phyloP scores from a whole-genome alignment of 2,113 vertebrate species.

The Prietella phreatophila region DNA sequence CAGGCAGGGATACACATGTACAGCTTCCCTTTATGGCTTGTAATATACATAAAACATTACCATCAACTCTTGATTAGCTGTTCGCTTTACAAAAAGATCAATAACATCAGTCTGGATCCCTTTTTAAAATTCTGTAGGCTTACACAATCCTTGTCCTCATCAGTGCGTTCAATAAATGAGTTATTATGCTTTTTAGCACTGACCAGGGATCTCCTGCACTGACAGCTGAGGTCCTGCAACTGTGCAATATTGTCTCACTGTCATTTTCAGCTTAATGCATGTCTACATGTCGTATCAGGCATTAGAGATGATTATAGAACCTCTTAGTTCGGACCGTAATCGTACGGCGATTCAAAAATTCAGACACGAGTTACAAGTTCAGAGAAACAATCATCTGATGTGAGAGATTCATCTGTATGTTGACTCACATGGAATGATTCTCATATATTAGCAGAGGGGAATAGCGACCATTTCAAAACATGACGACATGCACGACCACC shows the following conservation, averaged over 20 bases:
- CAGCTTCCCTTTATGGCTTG: constrained; percentile 75
- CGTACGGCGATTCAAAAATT: neutral
- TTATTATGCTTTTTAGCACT: constrained; percentile 51
- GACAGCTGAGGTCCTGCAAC: constrained; percentile 30
- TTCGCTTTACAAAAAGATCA: constrained; percentile 71
- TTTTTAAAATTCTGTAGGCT: constrained; percentile 51
- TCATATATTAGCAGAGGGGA: neutral
- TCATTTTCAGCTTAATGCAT: neutral
- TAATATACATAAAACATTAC: constrained; percentile 80
- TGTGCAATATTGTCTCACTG: neutral
- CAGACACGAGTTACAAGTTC: neutral
- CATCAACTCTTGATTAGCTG: constrained; percentile 75
- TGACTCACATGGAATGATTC: neutral
- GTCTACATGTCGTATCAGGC: neutral
- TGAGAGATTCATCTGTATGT: neutral
- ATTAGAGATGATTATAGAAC: neutral
- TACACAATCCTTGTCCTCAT: constrained; percentile 49
- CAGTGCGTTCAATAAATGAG: constrained; percentile 38
- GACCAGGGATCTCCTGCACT: constrained; percentile 8
- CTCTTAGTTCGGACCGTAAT: neutral
- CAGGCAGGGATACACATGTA: constrained; percentile 64
- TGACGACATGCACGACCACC: neutral
- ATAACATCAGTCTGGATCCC: constrained; percentile 58
- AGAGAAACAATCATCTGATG: neutral
- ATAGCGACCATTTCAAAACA: neutral